Evolutionary conservation across 2,113 vertebrate genomes (phyloP).

Genomic region (Procavia capensis): DNA sequence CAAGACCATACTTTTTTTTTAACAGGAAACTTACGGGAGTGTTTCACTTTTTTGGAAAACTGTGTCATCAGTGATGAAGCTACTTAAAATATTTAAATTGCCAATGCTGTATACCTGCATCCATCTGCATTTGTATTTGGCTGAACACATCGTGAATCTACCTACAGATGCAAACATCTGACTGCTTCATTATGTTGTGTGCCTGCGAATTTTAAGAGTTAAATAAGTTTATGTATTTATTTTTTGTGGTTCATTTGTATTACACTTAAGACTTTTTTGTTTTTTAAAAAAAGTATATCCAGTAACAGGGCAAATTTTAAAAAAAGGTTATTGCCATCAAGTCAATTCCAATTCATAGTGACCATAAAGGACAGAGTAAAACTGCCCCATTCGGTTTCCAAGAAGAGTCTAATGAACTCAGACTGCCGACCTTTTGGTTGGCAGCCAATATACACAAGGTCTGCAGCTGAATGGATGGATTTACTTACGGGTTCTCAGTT

Average conservation of each 20-base stretch:
- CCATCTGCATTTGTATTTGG: not conserved
- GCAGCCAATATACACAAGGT: no score
- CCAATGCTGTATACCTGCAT: no score
- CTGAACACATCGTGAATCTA: not conserved
- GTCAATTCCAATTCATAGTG: no score
- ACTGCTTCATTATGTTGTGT: not conserved
- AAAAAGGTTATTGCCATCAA: no score
- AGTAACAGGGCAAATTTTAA: no score
- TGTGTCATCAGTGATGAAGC: not conserved
- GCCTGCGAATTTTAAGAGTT: not conserved
- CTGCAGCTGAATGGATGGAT: no score
- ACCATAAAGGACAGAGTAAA: no score
- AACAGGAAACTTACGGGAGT: not conserved
- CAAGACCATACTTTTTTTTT: not conserved
- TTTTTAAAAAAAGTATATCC: not conserved
- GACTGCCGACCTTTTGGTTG: no score
- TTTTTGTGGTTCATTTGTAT: constrained; percentile 4
- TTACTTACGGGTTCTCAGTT: no score
- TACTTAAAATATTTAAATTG: not conserved
- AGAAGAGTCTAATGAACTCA: no score
- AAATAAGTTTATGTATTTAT: not conserved
- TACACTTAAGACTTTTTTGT: not conserved
- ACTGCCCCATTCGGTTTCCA: no score
- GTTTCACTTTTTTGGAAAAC: not conserved
- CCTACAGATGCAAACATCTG: not conserved